Evolutionary conservation across 2,113 vertebrate species (phyloP), one percentile per base, ranked within the genome.

Genomic region (Zeus faber): DNA sequence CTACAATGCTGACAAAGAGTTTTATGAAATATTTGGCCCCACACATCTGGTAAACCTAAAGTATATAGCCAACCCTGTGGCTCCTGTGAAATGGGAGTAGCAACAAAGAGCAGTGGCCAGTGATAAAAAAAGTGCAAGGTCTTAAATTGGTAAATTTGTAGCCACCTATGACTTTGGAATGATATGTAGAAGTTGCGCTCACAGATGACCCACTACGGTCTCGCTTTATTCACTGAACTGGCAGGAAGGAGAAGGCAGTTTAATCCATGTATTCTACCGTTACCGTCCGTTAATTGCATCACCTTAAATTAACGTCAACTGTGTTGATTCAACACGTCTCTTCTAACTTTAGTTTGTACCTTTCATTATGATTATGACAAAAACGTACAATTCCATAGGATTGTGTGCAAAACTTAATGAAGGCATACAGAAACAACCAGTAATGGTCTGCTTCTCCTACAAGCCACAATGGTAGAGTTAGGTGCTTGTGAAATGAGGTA

Each of bases 361-460:
- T n/a, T n/a, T n/a, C n/a, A n/a, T n/a, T n/a, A n/a, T n/a, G n/a
- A n/a, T n/a, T n/a, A n/a, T n/a, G n/a, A n/a, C n/a, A n/a, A 64
- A 40, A 49, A 72, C 49, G 85, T 85, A 84, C 82, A 85, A 81
- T 86, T 84, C 74, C 77, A 85, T 80, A 79, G 81, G 74, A 79
- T 73, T 81, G 79, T 83, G 85, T 86, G 86, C 85, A 87, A 89
- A 85, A 78, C 74, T 72, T 77, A 81, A 62, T 67, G 26, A 58
- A 68, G 74, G 59, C 58, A 77, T 76, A 70, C 44, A 67, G 39
- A 73, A 70, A 75, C 33, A 74, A 80, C 70, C 55, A 56, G 24
- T 14, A 79, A 77, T 29, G 60, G 65, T 69, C 21, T 46, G 3
- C 18, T n/a, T n/a, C 66, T 76, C 54, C 54, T 44, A 69, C 59